These are phyloP conservation scores for Palythoa grandis DNA, from an alignment of 92 coral and sea anemone genomes.

Conservation along the genomic window DNA sequence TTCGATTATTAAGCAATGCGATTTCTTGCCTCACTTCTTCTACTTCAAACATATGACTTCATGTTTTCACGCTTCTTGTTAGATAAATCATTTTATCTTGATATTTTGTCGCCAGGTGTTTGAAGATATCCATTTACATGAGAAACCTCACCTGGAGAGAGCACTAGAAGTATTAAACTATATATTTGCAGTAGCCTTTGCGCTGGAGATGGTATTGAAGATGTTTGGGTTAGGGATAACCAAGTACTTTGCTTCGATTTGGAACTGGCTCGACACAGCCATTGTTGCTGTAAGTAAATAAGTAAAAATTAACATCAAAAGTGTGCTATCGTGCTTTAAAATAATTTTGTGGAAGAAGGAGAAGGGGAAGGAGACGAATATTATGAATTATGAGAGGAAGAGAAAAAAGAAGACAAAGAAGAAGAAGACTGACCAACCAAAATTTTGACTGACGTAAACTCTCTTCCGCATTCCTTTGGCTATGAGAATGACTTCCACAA, in stretches of 20 bases:
- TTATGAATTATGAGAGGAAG: too few species aligned
- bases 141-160: slow-evolving; percentile 67
- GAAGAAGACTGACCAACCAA: too few species aligned
- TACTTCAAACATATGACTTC: too few species aligned
- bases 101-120: slow-evolving; percentile 65
- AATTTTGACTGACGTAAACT: too few species aligned
- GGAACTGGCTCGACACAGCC: slow-evolving; percentile 92
- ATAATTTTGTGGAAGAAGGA: too few species aligned
- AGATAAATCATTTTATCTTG: not conserved
- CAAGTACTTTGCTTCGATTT: slow-evolving; percentile 86
- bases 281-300: slow-evolving; percentile 81
- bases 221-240: slow-evolving; percentile 84
- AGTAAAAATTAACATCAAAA: not conserved
- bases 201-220: slow-evolving; percentile 85
- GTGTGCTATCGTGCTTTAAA: not conserved
- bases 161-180: slow-evolving; percentile 74
- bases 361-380: too few species aligned
- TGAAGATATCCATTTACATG: slow-evolving; percentile 86
- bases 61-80: too few species aligned
- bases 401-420: not conserved
- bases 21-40: too few species aligned
- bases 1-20: too few species aligned
- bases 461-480: too few species aligned
- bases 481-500: too few species aligned
- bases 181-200: slow-evolving; percentile 81